Percentiles rank a stretch among this genome's conserved stretches.
These are phyloP conservation scores for Taenaris catops DNA, from an alignment of 2,888 invertebrate species.

Conservation along the genomic window DNA sequence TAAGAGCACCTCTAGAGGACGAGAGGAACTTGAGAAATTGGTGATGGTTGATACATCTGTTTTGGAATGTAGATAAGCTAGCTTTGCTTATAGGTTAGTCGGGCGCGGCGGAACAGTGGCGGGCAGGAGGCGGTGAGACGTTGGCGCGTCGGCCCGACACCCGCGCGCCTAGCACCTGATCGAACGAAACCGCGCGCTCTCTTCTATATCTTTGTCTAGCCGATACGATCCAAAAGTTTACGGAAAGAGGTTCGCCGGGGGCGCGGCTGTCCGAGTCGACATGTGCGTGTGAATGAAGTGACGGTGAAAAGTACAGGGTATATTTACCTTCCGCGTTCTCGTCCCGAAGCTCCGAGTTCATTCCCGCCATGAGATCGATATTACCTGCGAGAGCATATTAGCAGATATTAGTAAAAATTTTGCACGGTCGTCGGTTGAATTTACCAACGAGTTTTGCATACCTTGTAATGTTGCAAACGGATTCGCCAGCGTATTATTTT, in stretches of 20 bases:
- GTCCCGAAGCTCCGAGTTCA: constrained; percentile 64
- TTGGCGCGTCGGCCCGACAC: constrained; percentile 45
- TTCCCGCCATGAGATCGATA: constrained; percentile 68
- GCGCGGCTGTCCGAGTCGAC: constrained; percentile 78
- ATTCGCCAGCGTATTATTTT: constrained; percentile 66
- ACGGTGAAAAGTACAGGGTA: constrained; percentile 38
- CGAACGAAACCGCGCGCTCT: constrained; percentile 54
- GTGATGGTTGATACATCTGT: too few relatives aligned
- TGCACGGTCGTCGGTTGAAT: too few relatives aligned
- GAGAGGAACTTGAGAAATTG: too few relatives aligned
- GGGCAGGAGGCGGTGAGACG: constrained; percentile 20
- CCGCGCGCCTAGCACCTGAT: constrained; percentile 69
- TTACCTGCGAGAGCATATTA: constrained; percentile 50
- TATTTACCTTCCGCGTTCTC: constrained; percentile 72
- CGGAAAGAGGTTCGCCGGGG: constrained; percentile 68
- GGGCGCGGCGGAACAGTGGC: constrained; percentile 9
- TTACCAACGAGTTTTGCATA: constrained; percentile 19
- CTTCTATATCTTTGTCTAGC: constrained; percentile 31
- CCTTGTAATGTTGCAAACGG: constrained; percentile 73
- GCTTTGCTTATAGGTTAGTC: too few relatives aligned
- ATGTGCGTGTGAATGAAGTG: constrained; percentile 74
- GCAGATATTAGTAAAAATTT: too few relatives aligned
- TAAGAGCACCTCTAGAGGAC: too few relatives aligned
- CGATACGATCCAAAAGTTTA: constrained; percentile 26
- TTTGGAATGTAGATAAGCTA: too few relatives aligned